A percentile compares a stretch with the other conserved stretches of the same genome.
phyloP scores from a whole-genome alignment of 2,888 invertebrate species.

The Choristoneura rosaceana region DNA sequence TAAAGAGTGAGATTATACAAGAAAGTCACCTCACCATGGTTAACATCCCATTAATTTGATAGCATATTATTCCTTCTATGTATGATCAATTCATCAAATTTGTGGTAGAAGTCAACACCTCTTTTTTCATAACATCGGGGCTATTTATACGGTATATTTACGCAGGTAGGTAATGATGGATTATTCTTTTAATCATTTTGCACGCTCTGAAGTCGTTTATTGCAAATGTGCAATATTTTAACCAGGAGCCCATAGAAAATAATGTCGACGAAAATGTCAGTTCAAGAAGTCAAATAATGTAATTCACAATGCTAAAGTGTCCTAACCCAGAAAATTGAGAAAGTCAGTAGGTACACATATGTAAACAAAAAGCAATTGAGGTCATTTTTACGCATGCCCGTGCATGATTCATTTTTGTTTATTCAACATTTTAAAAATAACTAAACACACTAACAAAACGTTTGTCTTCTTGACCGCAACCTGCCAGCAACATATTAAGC shows the following conservation, averaged over 20 bases:
- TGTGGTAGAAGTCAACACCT: too few relatives aligned
- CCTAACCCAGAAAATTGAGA: constrained; percentile 47
- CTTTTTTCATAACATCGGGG: not conserved
- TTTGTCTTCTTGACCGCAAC: constrained; percentile 35
- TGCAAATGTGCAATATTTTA: not conserved
- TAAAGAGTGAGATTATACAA: not conserved
- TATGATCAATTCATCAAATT: too few relatives aligned
- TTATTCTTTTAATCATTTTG: not conserved
- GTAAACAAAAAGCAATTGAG: constrained; percentile 56
- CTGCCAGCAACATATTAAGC: constrained; percentile 7
- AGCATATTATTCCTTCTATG: too few relatives aligned
- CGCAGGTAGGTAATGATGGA: not conserved
- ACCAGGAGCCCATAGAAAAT: constrained; percentile 1
- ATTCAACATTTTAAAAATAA: constrained; percentile 48
- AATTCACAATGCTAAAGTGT: constrained; percentile 37
- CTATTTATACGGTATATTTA: not conserved
- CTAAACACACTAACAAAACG: constrained; percentile 34
- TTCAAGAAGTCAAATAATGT: constrained; percentile 35
- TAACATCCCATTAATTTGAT: too few relatives aligned
- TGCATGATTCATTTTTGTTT: constrained; percentile 57
- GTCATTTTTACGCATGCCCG: constrained; percentile 62
- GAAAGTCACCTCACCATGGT: too few relatives aligned
- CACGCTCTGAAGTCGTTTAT: not conserved
- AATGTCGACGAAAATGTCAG: constrained; percentile 20
- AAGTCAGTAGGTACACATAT: constrained; percentile 52